Base-by-base conservation (phyloP, 2,888 invertebrate genomes). In the Digitonthophagus gazella region DNA sequence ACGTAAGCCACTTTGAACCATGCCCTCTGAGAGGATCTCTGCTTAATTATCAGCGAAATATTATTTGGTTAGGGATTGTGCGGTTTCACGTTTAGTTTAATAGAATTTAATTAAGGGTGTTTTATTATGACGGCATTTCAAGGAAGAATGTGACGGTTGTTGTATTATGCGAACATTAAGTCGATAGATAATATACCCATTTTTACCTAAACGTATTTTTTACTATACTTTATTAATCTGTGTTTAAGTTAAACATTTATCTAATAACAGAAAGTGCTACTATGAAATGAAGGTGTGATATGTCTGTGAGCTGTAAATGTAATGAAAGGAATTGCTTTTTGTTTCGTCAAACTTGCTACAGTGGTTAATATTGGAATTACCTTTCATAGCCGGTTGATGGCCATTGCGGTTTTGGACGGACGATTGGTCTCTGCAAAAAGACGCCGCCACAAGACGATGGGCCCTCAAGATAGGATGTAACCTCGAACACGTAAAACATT, bases 1-100 rank as follows among this genome's bases (percentile, higher is more conserved):
- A 73, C 72, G 11, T 44, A 44, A 44, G 28, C 28, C 28, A 44
- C 28, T 44, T 44, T 44, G 28, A 44, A 44, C 28, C 28, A 64
- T 44, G 28, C 28, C 1, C 28, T 44, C 28, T 11, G 28, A 44
- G 28, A 44, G 28, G 28, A 44, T 44, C 28, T 44, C 28, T 44
- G 28, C 28, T 44, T 44, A 44, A 44, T 44, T 44, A 44, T 44
- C 28, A 44, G 28, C 28, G 28, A 44, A 44, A 44, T 44, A 44
- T 44, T 44, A 11, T 44, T 44, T 44, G 28, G 28, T 44, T 44
- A 44, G 28, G 28, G 28, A 44, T 44, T 44, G 28, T 44, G 28
- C 11, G 28, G 28, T 44, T 44, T 44, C 28, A 44, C 28, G 28
- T 44, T 44, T 44, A 44, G 8, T 44, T 44, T 44, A 44, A 6